Evolutionary conservation across 2,888 invertebrate genomes (phyloP).

Genomic region (Lepidochrysops patricia): DNA sequence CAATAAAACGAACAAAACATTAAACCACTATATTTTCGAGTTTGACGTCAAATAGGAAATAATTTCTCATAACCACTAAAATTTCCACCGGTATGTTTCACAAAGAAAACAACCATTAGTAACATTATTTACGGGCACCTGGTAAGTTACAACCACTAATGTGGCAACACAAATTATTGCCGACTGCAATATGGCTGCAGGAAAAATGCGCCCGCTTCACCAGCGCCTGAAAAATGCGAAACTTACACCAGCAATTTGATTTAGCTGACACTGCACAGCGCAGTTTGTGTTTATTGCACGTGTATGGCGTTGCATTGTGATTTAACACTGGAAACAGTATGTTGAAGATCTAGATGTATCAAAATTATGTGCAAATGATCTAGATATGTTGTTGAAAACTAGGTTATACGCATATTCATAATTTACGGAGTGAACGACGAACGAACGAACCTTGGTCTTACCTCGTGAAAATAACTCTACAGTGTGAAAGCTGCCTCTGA

Average conservation of each 20-base stretch:
- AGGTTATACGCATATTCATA: too few species aligned
- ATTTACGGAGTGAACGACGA: too few species aligned
- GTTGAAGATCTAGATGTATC: neutral
- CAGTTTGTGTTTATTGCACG: neutral
- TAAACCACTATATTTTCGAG: neutral
- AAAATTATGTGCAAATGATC: too few species aligned
- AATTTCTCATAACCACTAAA: neutral
- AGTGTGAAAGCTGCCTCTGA: too few species aligned
- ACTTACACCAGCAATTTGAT: conserved; percentile 10
- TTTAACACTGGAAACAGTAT: neutral
- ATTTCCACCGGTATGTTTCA: neutral
- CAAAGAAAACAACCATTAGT: conserved; percentile 12
- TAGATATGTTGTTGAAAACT: too few species aligned
- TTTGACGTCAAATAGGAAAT: neutral
- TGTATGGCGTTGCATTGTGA: neutral
- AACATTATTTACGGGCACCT: conserved; percentile 41
- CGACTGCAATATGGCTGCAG: conserved; percentile 22
- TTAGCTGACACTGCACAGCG: conserved; percentile 7
- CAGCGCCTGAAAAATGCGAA: conserved; percentile 7
- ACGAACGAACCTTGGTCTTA: too few species aligned
- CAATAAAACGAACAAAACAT: neutral
- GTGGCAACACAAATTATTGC: conserved; percentile 39
- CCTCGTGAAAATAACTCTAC: too few species aligned
- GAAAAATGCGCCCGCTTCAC: conserved; percentile 23
- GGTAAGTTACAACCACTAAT: conserved; percentile 44